These are phyloP conservation scores for Tangara arthus DNA, from an alignment of 2,797 vertebrate genomes.

Conservation along the genomic window DNA sequence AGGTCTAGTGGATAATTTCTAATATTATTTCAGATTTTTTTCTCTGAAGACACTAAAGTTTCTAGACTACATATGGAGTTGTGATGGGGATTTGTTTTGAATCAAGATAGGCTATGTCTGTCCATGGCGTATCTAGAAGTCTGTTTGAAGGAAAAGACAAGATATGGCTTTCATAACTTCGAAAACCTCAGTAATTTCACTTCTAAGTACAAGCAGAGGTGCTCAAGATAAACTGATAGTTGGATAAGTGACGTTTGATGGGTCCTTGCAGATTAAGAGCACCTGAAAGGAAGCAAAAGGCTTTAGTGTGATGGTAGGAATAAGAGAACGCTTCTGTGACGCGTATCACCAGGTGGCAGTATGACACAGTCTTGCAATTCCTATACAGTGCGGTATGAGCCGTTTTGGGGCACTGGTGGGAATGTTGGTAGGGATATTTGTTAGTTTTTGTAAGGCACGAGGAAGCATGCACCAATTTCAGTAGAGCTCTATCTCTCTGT, in stretches of 20 bases:
- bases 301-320: background rate
- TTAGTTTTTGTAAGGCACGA: background rate
- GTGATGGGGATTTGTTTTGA: background rate
- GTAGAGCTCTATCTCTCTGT: background rate
- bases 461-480: background rate
- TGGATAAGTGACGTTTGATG: background rate
- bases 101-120: background rate
- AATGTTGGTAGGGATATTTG: background rate
- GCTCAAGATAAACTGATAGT: background rate
- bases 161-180: background rate
- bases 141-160: background rate
- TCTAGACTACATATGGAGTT: background rate
- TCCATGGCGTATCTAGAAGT: background rate
- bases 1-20: background rate
- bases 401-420: background rate
- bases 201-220: background rate
- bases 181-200: background rate
- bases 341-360: conserved; percentile 42
- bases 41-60: background rate
- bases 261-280: background rate
- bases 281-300: background rate
- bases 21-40: background rate
- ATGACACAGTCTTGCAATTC: conserved; percentile 27
- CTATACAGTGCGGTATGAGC: accelerated
- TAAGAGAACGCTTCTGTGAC: background rate